phyloP scores from a whole-genome alignment of 2,113 vertebrate species.

The Polyodon spathula region DNA sequence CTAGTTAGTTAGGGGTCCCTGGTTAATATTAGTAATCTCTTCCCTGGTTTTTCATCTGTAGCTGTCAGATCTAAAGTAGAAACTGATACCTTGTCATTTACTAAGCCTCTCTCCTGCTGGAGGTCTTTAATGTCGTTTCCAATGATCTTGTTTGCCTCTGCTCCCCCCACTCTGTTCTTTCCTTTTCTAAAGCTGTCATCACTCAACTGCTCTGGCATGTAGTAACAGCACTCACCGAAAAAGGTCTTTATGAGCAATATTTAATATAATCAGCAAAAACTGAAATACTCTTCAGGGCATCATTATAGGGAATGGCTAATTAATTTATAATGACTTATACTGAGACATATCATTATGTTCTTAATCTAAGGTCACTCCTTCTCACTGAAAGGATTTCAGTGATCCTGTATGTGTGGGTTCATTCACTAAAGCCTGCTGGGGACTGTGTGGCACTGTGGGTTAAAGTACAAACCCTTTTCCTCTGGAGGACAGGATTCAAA shows the following conservation, averaged over 20 bases:
- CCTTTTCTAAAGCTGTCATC: neutral
- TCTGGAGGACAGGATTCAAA: neutral
- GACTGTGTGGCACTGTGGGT: neutral
- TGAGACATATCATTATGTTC: conserved; percentile 1
- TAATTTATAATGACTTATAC: conserved; percentile 6
- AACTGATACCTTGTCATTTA: no score
- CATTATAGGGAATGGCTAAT: neutral
- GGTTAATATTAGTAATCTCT: no score
- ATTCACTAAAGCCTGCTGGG: neutral
- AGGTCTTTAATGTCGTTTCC: no score
- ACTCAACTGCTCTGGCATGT: conserved; percentile 10
- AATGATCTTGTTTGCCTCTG: no score
- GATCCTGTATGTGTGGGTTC: neutral
- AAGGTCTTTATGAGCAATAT: conserved; percentile 1
- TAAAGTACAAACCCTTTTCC: no score
- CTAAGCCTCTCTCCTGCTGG: no score
- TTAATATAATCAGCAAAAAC: conserved; percentile 2
- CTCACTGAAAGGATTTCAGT: neutral
- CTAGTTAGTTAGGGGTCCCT: no score
- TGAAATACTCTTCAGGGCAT: no score
- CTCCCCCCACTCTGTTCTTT: neutral
- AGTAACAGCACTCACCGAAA: neutral
- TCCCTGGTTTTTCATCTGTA: no score
- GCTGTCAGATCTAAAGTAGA: no score
- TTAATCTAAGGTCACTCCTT: neutral